Percentiles rank a stretch among this genome's conserved stretches.
These are phyloP conservation scores for Vicugna pacos DNA, from an alignment of 2,113 vertebrate species.

Conservation along the genomic window DNA sequence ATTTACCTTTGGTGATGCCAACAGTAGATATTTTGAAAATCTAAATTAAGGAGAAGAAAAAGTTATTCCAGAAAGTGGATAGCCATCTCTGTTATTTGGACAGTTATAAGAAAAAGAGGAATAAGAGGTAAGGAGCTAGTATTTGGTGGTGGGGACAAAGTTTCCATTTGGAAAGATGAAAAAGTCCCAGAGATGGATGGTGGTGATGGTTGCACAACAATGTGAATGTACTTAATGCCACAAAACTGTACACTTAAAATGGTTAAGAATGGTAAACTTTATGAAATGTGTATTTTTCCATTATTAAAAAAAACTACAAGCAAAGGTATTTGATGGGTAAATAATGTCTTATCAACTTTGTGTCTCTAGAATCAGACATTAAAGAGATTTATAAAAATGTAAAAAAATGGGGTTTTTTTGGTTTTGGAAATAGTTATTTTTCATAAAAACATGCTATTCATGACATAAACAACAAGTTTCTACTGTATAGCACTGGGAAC, in stretches of 20 bases:
- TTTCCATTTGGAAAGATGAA: too few relatives aligned
- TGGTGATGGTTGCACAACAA: too few relatives aligned
- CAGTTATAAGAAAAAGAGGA: background rate
- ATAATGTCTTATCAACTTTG: background rate
- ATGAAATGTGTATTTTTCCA: background rate
- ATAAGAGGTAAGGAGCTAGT: rapidly evolving
- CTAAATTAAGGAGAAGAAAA: background rate
- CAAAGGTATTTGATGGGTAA: background rate
- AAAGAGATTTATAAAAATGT: too few relatives aligned
- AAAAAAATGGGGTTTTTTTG: too few relatives aligned
- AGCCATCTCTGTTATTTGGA: background rate
- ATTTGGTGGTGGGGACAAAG: background rate
- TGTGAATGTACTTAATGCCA: background rate
- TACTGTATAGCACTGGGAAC: too few relatives aligned
- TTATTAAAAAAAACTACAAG: background rate
- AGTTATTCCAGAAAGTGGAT: background rate
- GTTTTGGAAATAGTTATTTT: too few relatives aligned
- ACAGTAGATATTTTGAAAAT: background rate
- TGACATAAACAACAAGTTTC: too few relatives aligned
- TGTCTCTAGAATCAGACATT: background rate
- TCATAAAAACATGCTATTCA: too few relatives aligned
- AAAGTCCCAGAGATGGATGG: background rate
- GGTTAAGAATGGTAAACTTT: background rate
- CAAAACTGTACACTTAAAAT: background rate
- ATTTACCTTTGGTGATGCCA: background rate